Evolutionary conservation across 2,113 vertebrate genomes (phyloP), one percentile per base, ranked within the genome.

Genomic region (Alectura lathami): DNA sequence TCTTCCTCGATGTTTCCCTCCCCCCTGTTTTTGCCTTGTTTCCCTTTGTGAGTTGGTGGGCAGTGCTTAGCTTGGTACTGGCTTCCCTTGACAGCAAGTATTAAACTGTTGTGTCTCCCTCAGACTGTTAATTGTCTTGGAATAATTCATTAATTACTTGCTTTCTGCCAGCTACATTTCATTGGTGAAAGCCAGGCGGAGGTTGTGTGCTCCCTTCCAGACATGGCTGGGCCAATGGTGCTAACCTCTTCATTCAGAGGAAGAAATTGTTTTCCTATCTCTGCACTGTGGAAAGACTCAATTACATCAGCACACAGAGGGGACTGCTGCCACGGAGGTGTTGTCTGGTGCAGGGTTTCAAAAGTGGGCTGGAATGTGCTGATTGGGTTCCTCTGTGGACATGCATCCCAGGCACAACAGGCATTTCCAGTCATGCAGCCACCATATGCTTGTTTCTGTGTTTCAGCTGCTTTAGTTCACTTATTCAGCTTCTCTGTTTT

Each of bases 41-140:
- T 88, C 48, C 63, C 74, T 93, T 86, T 86, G 88, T 86, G 86
- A 72, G 51, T 64, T 87, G 83, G 73, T 2, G 50, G 80, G 73
- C 86, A 91, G 57, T 47, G 80, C 80, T 88, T 94, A 90, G 79
- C 80, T 86, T 75, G 76, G 45, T 93, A 53, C 80, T 53, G 20
- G n/a, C 73, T 91, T 94, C 88, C 67, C 83, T 84, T 93, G 91
- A 93, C 90, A 86, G 82, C 53, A 76, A 83, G 80, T 83, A 57
- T 93, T 91, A 95, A 95, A 69, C 80, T 94, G 83, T 82, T 90
- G 79, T 3, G 1, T 88, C 76, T 96, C 73, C 69, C 64, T 96
- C 86, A 90, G 88, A 86, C 76, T 91, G 43, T 91, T 94, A 86
- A 90, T 96, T 93, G 81, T 90, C 40, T 94, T 86, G 83, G 88